phyloP scores from a whole-genome alignment of 2,888 invertebrate genomes.

The Hydrotaea cyrtoneurina region DNA sequence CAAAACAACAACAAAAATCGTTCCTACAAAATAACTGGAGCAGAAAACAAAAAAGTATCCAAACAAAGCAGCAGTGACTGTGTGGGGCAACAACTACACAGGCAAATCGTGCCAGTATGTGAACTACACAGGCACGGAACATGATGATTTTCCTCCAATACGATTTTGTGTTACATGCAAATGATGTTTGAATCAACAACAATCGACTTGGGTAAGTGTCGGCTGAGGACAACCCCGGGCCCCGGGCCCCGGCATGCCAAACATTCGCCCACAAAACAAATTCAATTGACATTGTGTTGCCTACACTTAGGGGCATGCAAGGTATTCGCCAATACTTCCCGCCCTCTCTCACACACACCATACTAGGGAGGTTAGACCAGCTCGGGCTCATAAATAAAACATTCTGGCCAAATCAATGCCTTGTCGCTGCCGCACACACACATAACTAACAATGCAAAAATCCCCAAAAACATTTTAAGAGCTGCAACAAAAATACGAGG shows the following conservation, averaged over 20 bases:
- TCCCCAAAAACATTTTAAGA: conserved; percentile 51
- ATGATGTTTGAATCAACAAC: conserved; percentile 58
- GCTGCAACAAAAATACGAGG: conserved; percentile 43
- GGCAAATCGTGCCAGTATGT: conserved; percentile 27
- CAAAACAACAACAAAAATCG: background rate
- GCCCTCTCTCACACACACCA: too few species aligned
- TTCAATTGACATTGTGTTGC: too few species aligned
- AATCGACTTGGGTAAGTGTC: conserved; percentile 26
- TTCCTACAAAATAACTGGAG: background rate
- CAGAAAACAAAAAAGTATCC: conserved; percentile 35
- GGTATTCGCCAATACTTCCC: too few species aligned
- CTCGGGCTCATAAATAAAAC: conserved; percentile 40
- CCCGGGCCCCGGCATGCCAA: background rate
- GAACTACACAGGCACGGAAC: conserved; percentile 54
- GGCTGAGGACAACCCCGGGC: background rate
- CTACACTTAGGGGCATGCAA: too few species aligned
- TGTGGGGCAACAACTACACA: background rate
- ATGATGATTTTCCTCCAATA: conserved; percentile 53
- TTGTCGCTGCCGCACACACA: conserved; percentile 42
- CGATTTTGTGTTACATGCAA: conserved; percentile 55
- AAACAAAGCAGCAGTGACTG: conserved; percentile 17
- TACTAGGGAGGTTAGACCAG: background rate
- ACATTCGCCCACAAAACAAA: too few species aligned
- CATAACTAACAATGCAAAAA: conserved; percentile 44
- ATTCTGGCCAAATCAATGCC: conserved; percentile 62